These are phyloP conservation scores for Euphydryas editha DNA, from an alignment of 2,888 invertebrate genomes.

Conservation along the genomic window DNA sequence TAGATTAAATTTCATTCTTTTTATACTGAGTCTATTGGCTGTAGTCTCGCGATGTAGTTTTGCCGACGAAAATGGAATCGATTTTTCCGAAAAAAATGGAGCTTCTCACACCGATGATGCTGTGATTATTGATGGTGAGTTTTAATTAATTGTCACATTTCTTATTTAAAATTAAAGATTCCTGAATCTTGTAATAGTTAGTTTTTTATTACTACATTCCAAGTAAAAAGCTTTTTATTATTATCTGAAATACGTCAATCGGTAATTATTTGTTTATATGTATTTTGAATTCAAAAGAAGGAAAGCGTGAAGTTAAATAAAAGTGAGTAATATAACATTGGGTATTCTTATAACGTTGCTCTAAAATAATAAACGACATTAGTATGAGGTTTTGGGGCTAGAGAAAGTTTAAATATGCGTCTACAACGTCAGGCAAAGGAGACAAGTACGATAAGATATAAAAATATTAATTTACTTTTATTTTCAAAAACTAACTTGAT, in stretches of 20 bases:
- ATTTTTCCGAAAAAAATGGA: conserved; percentile 72
- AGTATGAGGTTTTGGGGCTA: conserved; percentile 81
- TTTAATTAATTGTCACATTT: background rate
- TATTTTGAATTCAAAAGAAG: conserved; percentile 1
- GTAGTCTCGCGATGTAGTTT: conserved; percentile 63
- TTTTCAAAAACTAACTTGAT: background rate
- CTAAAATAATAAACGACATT: conserved; percentile 71
- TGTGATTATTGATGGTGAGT: conserved; percentile 78
- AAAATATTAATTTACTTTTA: background rate
- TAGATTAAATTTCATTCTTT: conserved; percentile 46
- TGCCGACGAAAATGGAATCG: conserved; percentile 50
- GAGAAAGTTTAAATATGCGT: conserved; percentile 79
- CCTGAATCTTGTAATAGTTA: no score
- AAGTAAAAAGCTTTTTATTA: conserved; percentile 6
- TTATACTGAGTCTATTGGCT: conserved; percentile 55
- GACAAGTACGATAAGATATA: conserved; percentile 21
- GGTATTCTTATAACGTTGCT: conserved; percentile 56
- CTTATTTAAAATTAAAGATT: background rate
- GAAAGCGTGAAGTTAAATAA: background rate
- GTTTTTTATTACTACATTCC: no score
- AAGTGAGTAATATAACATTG: conserved; percentile 31
- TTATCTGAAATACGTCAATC: background rate
- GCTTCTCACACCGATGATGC: conserved; percentile 77
- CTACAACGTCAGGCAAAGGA: conserved; percentile 60
- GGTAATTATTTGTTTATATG: conserved; percentile 30